Evolutionary conservation across 2,888 invertebrate species (phyloP).

Genomic region (Peribatodes rhomboidaria): DNA sequence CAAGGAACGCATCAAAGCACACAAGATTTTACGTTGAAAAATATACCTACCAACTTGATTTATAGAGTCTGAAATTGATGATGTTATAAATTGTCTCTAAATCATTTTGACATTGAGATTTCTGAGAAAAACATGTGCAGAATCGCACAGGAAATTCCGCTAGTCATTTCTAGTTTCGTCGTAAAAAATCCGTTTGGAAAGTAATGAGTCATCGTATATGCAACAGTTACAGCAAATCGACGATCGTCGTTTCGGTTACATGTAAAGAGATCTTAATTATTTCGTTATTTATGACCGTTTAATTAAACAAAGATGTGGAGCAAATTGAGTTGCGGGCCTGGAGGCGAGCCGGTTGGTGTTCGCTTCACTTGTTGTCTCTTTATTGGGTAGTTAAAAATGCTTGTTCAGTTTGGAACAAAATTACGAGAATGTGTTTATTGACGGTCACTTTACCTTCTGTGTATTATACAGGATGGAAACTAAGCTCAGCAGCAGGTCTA

Average conservation of each 20-base stretch:
- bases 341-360: constrained; percentile 30
- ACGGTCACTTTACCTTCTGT: not conserved
- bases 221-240: constrained; percentile 11
- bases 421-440: constrained; percentile 13
- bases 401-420: constrained; percentile 5
- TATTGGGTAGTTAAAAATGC: constrained; percentile 32
- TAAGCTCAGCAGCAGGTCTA: too few species aligned
- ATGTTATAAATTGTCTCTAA: not conserved
- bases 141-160: not conserved
- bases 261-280: constrained; percentile 34
- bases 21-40: not conserved
- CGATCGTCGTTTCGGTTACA: constrained; percentile 21
- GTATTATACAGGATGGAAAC: not conserved
- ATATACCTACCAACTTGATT: not conserved
- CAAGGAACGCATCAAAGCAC: too few species aligned
- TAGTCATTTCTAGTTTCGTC: not conserved
- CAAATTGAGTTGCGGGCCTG: constrained; percentile 30
- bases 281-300: constrained; percentile 40
- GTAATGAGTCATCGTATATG: constrained; percentile 12
- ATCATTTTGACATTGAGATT: not conserved
- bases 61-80: not conserved
- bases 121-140: not conserved
- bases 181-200: constrained; percentile 30
- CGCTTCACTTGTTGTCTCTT: constrained; percentile 33
- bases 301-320: constrained; percentile 43